Conservation (phyloP, 2,888 invertebrate genomes). For the Leptopilina syphax region DNA sequence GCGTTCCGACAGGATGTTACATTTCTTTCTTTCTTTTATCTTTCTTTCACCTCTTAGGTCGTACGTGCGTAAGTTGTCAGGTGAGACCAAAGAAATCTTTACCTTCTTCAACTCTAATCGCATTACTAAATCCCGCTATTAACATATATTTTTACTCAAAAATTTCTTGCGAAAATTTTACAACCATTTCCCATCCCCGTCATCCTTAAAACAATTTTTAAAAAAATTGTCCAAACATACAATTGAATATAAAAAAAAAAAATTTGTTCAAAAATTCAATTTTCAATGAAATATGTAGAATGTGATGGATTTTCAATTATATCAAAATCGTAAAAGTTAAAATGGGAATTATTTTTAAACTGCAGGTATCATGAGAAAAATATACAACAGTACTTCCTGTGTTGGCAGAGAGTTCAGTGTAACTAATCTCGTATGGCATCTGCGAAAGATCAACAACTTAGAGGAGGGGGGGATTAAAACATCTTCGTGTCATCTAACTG, state of each 20-base stretch:
- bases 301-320: too few relatives aligned
- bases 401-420: neutral
- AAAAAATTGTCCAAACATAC: too few relatives aligned
- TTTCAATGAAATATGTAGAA: too few relatives aligned
- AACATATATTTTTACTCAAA: neutral
- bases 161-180: neutral
- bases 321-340: too few relatives aligned
- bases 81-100: conserved; percentile 12
- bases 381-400: conserved; percentile 10
- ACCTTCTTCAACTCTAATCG: conserved; percentile 47
- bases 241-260: too few relatives aligned
- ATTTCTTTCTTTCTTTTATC: conserved; percentile 10
- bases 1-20: conserved; percentile 41
- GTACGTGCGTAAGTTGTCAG: conserved; percentile 26
- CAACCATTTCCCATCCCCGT: neutral
- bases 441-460: conserved; percentile 37
- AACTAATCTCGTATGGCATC: conserved; percentile 37
- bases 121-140: conserved; percentile 41
- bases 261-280: too few relatives aligned
- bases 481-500: conserved; percentile 27
- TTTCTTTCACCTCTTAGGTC: neutral
- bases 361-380: neutral
- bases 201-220: too few relatives aligned
- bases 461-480: conserved; percentile 21
- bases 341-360: neutral